Percentiles rank a stretch among this genome's conserved stretches.
These are phyloP conservation scores for Therioaphis trifolii DNA, from an alignment of 2,888 invertebrate genomes.

Conservation along the genomic window DNA sequence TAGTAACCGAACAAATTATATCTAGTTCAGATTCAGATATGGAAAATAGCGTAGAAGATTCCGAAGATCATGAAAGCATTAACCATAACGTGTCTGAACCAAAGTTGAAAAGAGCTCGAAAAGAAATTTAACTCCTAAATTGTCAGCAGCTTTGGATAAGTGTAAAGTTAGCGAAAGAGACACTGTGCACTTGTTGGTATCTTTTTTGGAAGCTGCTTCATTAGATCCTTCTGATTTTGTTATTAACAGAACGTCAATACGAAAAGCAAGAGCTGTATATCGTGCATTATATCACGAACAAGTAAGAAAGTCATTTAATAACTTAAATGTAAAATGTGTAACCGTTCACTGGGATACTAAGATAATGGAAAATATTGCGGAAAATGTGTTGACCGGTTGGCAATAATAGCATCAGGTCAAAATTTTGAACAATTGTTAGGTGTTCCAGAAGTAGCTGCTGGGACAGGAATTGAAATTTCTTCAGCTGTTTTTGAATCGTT, in stretches of 20 bases:
- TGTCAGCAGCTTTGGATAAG: conserved; percentile 53
- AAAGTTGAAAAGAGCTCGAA: too few species aligned
- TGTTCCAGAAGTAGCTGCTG: too few species aligned
- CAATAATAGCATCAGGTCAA: too few species aligned
- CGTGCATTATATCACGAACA: neutral
- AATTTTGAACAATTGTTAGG: too few species aligned
- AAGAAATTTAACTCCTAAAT: conserved; percentile 6
- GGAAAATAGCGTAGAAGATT: too few species aligned
- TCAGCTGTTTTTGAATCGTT: too few species aligned
- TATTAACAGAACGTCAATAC: conserved; percentile 19
- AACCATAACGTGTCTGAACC: too few species aligned
- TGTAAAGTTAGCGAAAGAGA: conserved; percentile 29
- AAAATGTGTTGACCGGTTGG: too few species aligned
- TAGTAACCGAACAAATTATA: too few species aligned
- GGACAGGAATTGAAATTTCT: too few species aligned
- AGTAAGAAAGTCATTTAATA: conserved; percentile 13
- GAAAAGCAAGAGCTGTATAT: neutral
- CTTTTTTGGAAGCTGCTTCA: neutral
- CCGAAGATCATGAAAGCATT: too few species aligned
- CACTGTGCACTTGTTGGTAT: conserved; percentile 19
- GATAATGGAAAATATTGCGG: neutral
- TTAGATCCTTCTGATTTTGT: neutral
- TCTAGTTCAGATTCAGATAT: too few species aligned
- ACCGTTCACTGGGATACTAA: conserved; percentile 46
- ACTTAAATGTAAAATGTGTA: neutral